Evolutionary conservation across 92 coral and sea anemone genomes (phyloP), one percentile per base, ranked within the genome.

Genomic region (Desmophyllum pertusum): DNA sequence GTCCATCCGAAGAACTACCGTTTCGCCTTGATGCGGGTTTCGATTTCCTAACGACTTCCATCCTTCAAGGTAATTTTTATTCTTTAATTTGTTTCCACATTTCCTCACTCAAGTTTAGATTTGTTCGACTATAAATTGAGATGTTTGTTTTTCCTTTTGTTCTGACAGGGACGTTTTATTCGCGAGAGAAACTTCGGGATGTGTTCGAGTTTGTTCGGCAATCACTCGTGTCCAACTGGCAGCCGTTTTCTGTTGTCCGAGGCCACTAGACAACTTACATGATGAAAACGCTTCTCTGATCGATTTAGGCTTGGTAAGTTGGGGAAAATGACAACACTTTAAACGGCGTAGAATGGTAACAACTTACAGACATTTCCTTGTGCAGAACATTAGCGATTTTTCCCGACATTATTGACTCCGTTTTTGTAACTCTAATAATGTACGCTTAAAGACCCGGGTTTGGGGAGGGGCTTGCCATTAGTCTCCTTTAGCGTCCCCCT

Each of bases 211-310:
- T 95, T 81, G 92, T 95, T 69, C 93, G 98, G 41, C 93, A 91
- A 66, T 89, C 94, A 33, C 95, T 95, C 38, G 91, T 81, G 68
- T 94, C 95, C 70, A 98, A 95, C 78, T 95, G 98, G 98, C 96
- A 91, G 81, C 98, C 98, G 31, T 95, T 95, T n/a, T 66, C 70
- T 92, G 18, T 80, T 95, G 45, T 89, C 93, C 33, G 98, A 95
- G 59, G 88, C 98, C n/a, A 88, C 94, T 9, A 92, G 98, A 5
- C 98, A 90, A 57, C 92, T 94, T 11, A 94, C 90, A n/a, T n/a
- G 81, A 86, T 23, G 98, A 95, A 73, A 92, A 95, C 33, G 81
- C 95, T 23, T 79, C 90, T 31, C 87, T 95, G 21, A 80, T 66
- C 57, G 98, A 94, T 35, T 75, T 95, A 9, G 96, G 98, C 3